Evolutionary conservation across 2,888 invertebrate genomes (phyloP).

Genomic region (Drosophila affinis): DNA sequence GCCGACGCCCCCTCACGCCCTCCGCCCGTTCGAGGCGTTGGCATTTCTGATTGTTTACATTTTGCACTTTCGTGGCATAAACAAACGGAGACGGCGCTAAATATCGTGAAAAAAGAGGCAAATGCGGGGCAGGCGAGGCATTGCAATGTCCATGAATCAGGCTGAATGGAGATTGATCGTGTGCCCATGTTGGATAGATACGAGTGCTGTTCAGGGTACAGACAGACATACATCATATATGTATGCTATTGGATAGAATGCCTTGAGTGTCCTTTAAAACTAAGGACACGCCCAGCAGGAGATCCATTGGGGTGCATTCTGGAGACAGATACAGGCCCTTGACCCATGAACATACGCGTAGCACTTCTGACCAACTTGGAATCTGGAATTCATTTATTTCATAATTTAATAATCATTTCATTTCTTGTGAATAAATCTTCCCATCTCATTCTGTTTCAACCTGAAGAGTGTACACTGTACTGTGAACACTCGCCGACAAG

Average conservation of each 20-base stretch:
- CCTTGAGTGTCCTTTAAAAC: no score
- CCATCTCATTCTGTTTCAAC: no score
- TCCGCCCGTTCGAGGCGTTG: conserved; percentile 46
- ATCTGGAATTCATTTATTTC: no score
- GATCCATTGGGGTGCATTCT: no score
- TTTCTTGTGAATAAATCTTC: no score
- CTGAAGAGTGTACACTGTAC: neutral
- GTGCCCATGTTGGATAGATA: conserved; percentile 12
- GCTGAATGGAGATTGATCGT: conserved; percentile 18
- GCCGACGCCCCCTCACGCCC: conserved; percentile 20
- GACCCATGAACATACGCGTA: no score
- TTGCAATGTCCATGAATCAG: conserved; percentile 25
- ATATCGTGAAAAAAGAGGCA: conserved; percentile 65
- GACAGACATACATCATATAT: neutral
- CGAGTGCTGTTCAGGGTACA: conserved; percentile 8
- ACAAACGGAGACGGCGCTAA: conserved; percentile 70
- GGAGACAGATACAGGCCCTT: no score
- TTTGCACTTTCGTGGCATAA: conserved; percentile 80
- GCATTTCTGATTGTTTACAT: conserved; percentile 82
- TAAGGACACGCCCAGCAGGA: no score
- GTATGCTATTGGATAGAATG: no score
- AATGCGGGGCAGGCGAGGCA: conserved; percentile 18
- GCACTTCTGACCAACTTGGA: no score
- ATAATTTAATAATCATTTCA: no score
- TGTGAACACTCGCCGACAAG: conserved; percentile 1